phyloP scores from a whole-genome alignment of 2,113 vertebrate species.

The Romanogobio albipinnatus region DNA sequence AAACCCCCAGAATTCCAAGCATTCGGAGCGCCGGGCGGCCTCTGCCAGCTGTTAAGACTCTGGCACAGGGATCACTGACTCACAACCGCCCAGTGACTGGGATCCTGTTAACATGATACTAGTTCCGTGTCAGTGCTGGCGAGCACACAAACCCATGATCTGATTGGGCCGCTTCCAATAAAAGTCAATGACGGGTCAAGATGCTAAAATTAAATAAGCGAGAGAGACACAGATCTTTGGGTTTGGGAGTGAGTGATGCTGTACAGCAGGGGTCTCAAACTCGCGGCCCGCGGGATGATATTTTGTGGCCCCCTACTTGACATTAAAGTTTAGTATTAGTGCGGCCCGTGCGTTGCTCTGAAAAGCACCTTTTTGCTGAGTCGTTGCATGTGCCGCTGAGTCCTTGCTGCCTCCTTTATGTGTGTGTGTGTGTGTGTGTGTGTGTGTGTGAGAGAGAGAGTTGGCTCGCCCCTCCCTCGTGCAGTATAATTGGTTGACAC shows the following conservation, averaged over 20 bases:
- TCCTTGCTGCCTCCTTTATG: too few relatives aligned
- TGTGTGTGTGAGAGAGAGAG: too few relatives aligned
- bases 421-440: too few relatives aligned
- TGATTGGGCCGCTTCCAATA: neutral
- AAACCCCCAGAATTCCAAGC: constrained; percentile 66
- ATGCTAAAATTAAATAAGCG: neutral
- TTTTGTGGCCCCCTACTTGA: too few relatives aligned
- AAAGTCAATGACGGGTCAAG: neutral
- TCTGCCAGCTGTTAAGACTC: constrained; percentile 75
- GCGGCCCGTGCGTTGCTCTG: too few relatives aligned
- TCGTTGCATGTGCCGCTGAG: too few relatives aligned
- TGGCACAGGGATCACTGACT: constrained; percentile 51
- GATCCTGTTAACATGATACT: constrained; percentile 17
- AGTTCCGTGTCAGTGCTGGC: neutral
- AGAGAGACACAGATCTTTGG: neutral
- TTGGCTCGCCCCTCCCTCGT: too few relatives aligned
- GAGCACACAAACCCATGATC: neutral
- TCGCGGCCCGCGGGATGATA: too few relatives aligned
- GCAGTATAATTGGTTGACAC: too few relatives aligned
- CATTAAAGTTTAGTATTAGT: too few relatives aligned
- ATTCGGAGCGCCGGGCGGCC: constrained; percentile 68
- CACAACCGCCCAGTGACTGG: neutral
- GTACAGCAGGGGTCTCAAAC: too few relatives aligned
- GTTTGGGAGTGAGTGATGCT: neutral
- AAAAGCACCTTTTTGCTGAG: too few relatives aligned